Conservation (phyloP, 2,797 vertebrate genomes). For the Gila robusta region DNA sequence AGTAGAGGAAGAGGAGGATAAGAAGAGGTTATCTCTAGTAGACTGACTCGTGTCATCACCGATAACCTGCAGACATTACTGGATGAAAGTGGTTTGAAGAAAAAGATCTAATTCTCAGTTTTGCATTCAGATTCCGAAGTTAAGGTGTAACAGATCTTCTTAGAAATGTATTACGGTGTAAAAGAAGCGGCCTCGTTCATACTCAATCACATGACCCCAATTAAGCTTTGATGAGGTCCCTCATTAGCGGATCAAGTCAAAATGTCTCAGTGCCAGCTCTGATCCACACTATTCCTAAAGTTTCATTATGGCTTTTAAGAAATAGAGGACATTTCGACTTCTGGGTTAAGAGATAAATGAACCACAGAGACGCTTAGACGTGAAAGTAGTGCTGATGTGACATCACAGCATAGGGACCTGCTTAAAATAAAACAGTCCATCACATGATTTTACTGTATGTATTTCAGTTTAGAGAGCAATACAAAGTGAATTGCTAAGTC, state of each 20-base stretch:
- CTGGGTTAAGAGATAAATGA: conserved; percentile 13
- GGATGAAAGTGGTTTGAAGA: conserved; percentile 22
- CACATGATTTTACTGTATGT: not conserved
- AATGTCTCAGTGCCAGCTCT: not conserved
- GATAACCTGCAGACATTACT: conserved; percentile 31
- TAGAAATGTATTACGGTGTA: not conserved
- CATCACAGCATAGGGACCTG: not conserved
- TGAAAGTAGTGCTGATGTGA: not conserved
- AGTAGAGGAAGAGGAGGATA: not conserved
- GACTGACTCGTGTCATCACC: not conserved
- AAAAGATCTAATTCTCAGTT: not conserved
- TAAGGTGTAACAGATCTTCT: conserved; percentile 30
- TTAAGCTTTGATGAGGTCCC: conserved; percentile 28
- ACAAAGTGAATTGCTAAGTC: conserved; percentile 12
- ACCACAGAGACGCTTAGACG: not conserved
- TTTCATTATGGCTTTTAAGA: not conserved
- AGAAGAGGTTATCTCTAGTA: conserved; percentile 17
- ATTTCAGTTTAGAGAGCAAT: conserved; percentile 18
- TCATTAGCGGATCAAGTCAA: not conserved
- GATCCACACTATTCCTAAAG: not conserved
- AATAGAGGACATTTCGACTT: not conserved
- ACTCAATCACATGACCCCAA: conserved; percentile 17
- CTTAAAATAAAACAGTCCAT: conserved; percentile 34
- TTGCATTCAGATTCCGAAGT: conserved; percentile 20
- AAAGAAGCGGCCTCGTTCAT: not conserved